Conservation (phyloP, 2,113 vertebrate genomes). For the Puffinus mauretanicus region DNA sequence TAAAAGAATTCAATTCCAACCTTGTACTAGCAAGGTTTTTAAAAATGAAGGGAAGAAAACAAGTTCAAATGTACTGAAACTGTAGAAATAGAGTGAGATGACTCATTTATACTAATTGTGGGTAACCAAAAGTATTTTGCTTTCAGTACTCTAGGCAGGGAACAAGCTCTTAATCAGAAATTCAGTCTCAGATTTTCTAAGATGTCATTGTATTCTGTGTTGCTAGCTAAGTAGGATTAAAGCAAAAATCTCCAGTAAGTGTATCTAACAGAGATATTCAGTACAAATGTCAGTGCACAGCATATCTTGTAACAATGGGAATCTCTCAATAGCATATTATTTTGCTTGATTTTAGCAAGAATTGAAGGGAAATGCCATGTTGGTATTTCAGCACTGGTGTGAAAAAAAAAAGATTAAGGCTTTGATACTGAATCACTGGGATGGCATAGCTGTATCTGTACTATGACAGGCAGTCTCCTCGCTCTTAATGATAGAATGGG, state of each 20-base stretch:
- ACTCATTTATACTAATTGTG: neutral
- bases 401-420: neutral
- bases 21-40: neutral
- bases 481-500: neutral
- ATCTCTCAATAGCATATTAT: neutral
- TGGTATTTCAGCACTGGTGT: neutral
- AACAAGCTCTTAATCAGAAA: neutral
- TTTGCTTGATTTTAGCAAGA: neutral
- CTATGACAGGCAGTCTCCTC: neutral
- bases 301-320: neutral
- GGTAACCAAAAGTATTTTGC: neutral
- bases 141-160: neutral
- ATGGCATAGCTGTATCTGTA: neutral
- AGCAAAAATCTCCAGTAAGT: neutral
- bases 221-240: neutral
- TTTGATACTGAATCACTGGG: neutral
- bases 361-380: neutral
- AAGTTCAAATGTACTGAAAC: neutral
- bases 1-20: neutral
- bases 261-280: neutral
- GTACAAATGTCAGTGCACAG: neutral
- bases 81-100: neutral
- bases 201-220: neutral
- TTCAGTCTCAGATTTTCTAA: neutral
- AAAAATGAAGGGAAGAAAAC: neutral